These are phyloP conservation scores for Centropus unirufus DNA, from an alignment of 2,113 vertebrate genomes.

Conservation along the genomic window DNA sequence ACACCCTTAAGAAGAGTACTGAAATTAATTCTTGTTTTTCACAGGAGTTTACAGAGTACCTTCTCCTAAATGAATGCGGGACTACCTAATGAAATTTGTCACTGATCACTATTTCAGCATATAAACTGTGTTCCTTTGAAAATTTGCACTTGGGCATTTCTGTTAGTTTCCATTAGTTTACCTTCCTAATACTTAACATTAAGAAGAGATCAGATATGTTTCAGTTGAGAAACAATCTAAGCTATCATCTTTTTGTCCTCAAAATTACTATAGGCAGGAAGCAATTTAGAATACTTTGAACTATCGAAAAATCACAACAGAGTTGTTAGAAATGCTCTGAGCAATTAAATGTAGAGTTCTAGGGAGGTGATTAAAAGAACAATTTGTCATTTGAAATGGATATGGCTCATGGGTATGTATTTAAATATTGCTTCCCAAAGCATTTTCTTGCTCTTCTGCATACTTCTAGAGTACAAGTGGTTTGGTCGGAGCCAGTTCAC, in stretches of 20 bases:
- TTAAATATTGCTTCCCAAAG: slow-evolving; percentile 67
- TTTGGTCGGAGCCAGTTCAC: neutral
- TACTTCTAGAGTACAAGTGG: neutral
- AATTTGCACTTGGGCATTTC: slow-evolving; percentile 7
- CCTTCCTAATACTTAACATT: neutral
- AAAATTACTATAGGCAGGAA: slow-evolving; percentile 50
- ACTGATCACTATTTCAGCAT: neutral
- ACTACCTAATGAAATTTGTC: neutral
- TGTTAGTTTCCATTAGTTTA: slow-evolving; percentile 6
- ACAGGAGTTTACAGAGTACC: neutral
- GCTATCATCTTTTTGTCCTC: slow-evolving; percentile 22
- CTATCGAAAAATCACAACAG: slow-evolving; percentile 42
- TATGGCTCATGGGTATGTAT: slow-evolving; percentile 53
- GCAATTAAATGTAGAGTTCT: slow-evolving; percentile 64
- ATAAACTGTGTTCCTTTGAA: neutral
- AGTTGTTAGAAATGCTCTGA: slow-evolving; percentile 48
- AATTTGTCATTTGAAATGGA: slow-evolving; percentile 65
- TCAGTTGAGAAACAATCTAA: slow-evolving; percentile 7
- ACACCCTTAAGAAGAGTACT: neutral
- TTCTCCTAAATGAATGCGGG: neutral
- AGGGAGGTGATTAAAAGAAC: slow-evolving; percentile 64
- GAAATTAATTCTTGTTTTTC: neutral
- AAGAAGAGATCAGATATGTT: slow-evolving; percentile 16
- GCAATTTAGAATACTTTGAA: slow-evolving; percentile 52
- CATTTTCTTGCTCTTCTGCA: slow-evolving; percentile 31